phyloP scores from a whole-genome alignment of 2,797 vertebrate genomes.

The Onychomys torridus region DNA sequence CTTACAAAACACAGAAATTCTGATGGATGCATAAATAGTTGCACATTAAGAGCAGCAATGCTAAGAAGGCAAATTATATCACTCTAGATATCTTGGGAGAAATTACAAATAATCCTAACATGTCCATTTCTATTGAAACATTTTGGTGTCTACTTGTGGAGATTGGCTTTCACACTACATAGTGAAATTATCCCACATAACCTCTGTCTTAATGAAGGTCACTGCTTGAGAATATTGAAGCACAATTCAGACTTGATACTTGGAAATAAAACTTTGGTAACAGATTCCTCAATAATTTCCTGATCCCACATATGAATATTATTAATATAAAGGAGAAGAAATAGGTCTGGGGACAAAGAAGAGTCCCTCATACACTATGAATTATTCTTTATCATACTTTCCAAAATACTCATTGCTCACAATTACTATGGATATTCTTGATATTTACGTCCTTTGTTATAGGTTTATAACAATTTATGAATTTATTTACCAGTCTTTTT shows the following conservation, averaged over 20 bases:
- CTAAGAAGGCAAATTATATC: not conserved
- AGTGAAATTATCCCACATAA: not conserved
- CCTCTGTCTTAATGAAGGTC: not conserved
- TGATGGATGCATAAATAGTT: not conserved
- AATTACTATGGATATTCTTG: not conserved
- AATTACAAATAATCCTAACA: not conserved
- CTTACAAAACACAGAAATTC: not conserved
- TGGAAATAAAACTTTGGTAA: not conserved
- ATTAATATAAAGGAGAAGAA: not conserved
- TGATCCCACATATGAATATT: not conserved
- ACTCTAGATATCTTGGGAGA: not conserved
- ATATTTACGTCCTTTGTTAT: not conserved
- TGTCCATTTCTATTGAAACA: not conserved
- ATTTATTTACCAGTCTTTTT: not conserved
- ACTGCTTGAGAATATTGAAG: not conserved
- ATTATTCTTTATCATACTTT: not conserved
- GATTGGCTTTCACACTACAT: not conserved
- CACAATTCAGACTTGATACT: not conserved
- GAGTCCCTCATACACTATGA: not conserved
- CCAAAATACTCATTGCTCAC: not conserved
- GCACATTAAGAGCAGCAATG: not conserved
- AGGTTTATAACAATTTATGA: not conserved
- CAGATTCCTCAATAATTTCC: not conserved
- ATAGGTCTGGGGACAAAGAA: not conserved
- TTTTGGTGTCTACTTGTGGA: not conserved